Base-by-base conservation (phyloP, 2,888 invertebrate species). In the Neoaliturus tenellus region DNA sequence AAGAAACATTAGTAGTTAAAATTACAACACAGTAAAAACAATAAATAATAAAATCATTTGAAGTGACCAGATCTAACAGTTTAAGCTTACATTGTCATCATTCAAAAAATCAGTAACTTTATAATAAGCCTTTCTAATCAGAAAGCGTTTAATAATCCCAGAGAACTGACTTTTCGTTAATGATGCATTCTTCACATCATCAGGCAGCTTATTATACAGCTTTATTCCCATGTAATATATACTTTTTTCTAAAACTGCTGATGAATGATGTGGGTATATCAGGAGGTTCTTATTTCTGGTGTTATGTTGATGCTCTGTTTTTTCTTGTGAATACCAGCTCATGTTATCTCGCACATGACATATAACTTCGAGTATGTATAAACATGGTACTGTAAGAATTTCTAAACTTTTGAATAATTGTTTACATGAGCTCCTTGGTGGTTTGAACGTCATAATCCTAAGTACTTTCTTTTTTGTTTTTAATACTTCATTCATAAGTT, bases 381-480 rank as follows among this genome's bases (percentile, higher is more conserved):
- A 14, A 14, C 67, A 31, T 28, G 67, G 67, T 67, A 33, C 67
- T 67, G 67, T 67, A 17, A 67, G 67, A 31, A 67, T 31, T 67
- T 67, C 31, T 4, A 67, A 14, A 5, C 14, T 67, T 67, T 12
- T 33, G 31, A 67, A 67, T 33, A 67, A 31, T 2, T 14, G 6
- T 31, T 67, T 67, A n/a, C 67, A 67, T 31, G 28, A 31, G 23
- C n/a, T 17, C 17, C 67, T 31, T 33, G 33, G 67, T 31, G 28
- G 67, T 67, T 3, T 31, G 14, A 33, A 31, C 2, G 67, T 28
- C 67, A 67, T 67, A 17, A 31, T 67, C 31, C 67, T 67, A 4
- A 67, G n/a, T 14, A 67, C 31, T 31, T 67, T 67, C 23, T 28
- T 67, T 17, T 67, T 28, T 67, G 31, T 31, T 67, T 67, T 67